Evolutionary conservation across 2,888 invertebrate species (phyloP), one percentile per base, ranked within the genome.

Genomic region (Folsomia candida): DNA sequence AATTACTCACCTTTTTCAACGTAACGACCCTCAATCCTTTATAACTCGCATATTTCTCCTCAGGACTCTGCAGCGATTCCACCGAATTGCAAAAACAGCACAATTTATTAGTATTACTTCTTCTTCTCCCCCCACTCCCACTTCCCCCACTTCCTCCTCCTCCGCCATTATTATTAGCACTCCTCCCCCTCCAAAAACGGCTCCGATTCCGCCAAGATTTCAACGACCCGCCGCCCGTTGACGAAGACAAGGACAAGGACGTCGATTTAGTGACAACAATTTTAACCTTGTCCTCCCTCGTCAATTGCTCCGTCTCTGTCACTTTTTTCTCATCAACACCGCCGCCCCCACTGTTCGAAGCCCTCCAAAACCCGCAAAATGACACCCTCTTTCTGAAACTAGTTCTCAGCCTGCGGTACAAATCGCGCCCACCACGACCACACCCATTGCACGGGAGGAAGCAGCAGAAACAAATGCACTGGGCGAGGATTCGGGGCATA

Each of bases 11-110:
- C 89, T 94, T 94, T 84, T 92, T 93, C 82, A 94, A 88, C 76
- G 90, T 89, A 74, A 94, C 88, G 71, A 90, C 89, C 80, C 91
- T 87, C 72, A 94, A 88, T 77, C 92, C 92, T 82, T 89, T 91
- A 86, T 90, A 92, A 78, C 87, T 88, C 71, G 88, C 87, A 82
- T 88, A 90, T 79, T 88, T 87, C 82, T 90, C 89, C 83, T 90
- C 90, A 74, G 86, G 85, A 78, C 88, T 86, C 90, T 90, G 87
- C 57, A 82, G 83, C 26, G 65, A 65, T 27, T 65, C 27, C 51
- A 54, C 81, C 51, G 69, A 71, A n/a, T n/a, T n/a, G 51, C 68
- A 54, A 59, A 62, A 67, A 69, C 65, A 66, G 27, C 24, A 63
- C n/a, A 63, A 54, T 14, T 54, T 54, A 20, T 22, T 57, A 28